Evolutionary conservation across 92 coral and sea anemone species (phyloP).

Genomic region (Montipora capitata): DNA sequence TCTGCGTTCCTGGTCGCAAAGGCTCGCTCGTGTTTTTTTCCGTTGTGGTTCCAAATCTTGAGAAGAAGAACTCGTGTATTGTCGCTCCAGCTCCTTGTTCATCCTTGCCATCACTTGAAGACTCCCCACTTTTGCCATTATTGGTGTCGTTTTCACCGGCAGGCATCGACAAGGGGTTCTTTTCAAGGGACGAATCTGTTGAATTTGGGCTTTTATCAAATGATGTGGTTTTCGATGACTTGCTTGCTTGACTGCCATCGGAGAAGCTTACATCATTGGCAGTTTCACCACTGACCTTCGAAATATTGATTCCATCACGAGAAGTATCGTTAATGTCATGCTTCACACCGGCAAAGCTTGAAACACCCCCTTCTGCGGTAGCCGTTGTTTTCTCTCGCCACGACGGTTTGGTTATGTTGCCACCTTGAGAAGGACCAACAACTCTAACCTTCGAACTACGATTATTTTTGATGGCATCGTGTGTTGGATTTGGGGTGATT

Average conservation of each 20-base stretch:
- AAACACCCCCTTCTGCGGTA: background rate
- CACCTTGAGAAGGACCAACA: background rate
- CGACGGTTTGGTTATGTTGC: background rate
- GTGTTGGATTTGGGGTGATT: background rate
- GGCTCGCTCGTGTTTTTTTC: background rate
- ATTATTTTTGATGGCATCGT: background rate
- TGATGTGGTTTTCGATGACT: background rate
- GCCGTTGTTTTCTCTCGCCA: background rate
- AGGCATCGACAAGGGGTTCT: background rate
- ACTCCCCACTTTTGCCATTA: background rate
- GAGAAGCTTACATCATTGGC: background rate
- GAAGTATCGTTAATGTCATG: background rate
- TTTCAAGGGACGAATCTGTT: background rate
- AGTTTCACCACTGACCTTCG: background rate
- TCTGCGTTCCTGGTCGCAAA: background rate
- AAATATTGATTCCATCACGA: no score
- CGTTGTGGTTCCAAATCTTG: background rate
- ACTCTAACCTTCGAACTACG: background rate
- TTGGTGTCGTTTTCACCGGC: background rate
- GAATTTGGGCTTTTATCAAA: background rate
- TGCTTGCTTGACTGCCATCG: background rate
- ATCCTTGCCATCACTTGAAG: background rate
- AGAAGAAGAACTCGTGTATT: background rate
- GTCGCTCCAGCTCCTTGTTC: background rate
- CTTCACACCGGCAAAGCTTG: background rate